Percentiles rank a stretch among this genome's conserved stretches.
Evolutionary conservation across 2,797 vertebrate species (phyloP).

Genomic region (Artibeus lituratus): DNA sequence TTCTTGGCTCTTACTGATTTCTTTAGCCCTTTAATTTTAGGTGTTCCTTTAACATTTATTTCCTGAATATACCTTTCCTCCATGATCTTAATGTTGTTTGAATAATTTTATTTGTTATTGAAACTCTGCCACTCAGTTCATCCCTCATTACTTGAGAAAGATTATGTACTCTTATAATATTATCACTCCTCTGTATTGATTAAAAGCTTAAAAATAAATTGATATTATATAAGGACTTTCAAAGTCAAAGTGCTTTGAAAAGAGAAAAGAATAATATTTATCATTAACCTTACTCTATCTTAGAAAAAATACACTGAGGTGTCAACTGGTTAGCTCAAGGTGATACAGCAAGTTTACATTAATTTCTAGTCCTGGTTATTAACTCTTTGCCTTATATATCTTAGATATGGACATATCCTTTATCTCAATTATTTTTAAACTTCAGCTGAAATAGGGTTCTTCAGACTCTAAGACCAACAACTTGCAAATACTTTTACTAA

Average conservation of each 20-base stretch:
- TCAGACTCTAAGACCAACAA: neutral
- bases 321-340: neutral
- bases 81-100: neutral
- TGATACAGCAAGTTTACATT: neutral
- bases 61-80: neutral
- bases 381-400: neutral
- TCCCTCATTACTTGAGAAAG: neutral
- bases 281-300: neutral
- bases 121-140: neutral
- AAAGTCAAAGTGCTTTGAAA: neutral
- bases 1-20: conserved; percentile 13
- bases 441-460: neutral
- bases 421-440: neutral
- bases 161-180: neutral
- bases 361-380: neutral
- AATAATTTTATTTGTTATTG: neutral
- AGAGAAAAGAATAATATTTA: neutral
- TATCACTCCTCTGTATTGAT: neutral
- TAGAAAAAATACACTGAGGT: neutral
- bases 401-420: neutral
- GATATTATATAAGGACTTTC: neutral
- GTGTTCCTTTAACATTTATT: neutral
- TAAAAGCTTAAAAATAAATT: neutral
- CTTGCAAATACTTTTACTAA: neutral
- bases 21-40: conserved; percentile 24